These are phyloP conservation scores for Pardalotus punctatus DNA, from an alignment of 2,113 vertebrate genomes.

Conservation along the genomic window DNA sequence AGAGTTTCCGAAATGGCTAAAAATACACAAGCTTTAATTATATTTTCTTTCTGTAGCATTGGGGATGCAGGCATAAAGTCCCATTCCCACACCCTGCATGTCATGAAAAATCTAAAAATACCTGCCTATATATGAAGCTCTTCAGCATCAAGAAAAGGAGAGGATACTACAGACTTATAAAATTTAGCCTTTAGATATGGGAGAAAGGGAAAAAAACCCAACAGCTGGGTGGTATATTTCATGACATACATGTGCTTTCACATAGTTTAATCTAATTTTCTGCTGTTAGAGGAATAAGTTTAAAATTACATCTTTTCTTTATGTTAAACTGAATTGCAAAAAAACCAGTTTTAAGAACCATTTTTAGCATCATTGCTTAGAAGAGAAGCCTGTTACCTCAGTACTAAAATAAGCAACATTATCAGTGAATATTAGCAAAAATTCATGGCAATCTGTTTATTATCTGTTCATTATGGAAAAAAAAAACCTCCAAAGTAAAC, in stretches of 20 bases:
- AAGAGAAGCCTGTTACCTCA: neutral
- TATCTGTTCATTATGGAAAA: neutral
- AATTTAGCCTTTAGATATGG: neutral
- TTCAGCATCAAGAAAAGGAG: neutral
- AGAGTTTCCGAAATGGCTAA: neutral
- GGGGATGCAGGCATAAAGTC: neutral
- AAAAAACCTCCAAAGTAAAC: neutral
- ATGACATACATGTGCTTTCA: neutral
- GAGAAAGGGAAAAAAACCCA: neutral
- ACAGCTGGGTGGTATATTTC: neutral
- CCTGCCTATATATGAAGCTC: neutral
- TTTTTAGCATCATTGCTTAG: neutral
- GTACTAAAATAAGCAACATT: neutral
- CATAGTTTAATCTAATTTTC: neutral
- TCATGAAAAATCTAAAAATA: neutral
- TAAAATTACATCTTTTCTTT: neutral
- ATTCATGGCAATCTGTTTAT: neutral
- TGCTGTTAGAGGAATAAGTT: neutral
- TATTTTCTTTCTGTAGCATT: neutral
- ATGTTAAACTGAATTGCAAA: no score
- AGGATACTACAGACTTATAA: neutral
- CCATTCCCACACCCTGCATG: neutral
- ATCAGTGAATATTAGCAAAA: neutral
- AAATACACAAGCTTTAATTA: constrained; percentile 37
- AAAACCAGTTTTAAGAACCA: no score